These are phyloP conservation scores for Pyrgus malvae DNA, from an alignment of 2,888 invertebrate genomes.

Conservation along the genomic window DNA sequence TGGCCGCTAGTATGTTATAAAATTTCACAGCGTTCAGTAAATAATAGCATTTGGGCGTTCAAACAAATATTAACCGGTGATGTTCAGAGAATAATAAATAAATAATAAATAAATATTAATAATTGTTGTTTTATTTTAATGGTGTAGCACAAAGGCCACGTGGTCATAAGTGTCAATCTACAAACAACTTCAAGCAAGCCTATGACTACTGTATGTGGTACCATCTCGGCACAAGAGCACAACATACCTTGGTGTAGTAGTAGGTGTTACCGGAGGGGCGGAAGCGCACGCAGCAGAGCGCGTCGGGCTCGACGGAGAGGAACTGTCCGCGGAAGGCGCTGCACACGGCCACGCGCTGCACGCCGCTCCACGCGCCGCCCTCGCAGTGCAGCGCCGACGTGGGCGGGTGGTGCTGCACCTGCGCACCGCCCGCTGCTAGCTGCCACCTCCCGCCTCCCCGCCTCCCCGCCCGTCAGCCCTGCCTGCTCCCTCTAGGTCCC, in stretches of 20 bases:
- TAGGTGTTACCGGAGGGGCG: constrained; percentile 86
- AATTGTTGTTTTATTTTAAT: no score
- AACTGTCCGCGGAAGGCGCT: constrained; percentile 98
- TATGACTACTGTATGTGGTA: no score
- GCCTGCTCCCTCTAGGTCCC: background rate
- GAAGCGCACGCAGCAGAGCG: constrained; percentile 83
- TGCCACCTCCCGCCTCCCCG: background rate
- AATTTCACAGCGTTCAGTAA: no score
- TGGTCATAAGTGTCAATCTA: no score
- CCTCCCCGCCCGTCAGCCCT: background rate
- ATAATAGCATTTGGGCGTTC: no score
- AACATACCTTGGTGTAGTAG: constrained; percentile 87
- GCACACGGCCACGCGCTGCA: constrained; percentile 96
- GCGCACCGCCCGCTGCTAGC: background rate
- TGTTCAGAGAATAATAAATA: no score
- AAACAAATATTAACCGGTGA: no score
- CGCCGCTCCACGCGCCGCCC: constrained; percentile 90
- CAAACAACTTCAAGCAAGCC: no score
- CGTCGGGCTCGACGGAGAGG: constrained; percentile 87
- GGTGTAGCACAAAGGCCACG: no score
- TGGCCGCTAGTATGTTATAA: no score
- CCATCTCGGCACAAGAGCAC: no score
- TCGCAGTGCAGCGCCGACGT: constrained; percentile 95
- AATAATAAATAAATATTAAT: no score
- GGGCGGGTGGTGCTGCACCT: constrained; percentile 97